Evolutionary conservation across 2,888 invertebrate genomes (phyloP).

Genomic region (Nipponacmea schrenckii): DNA sequence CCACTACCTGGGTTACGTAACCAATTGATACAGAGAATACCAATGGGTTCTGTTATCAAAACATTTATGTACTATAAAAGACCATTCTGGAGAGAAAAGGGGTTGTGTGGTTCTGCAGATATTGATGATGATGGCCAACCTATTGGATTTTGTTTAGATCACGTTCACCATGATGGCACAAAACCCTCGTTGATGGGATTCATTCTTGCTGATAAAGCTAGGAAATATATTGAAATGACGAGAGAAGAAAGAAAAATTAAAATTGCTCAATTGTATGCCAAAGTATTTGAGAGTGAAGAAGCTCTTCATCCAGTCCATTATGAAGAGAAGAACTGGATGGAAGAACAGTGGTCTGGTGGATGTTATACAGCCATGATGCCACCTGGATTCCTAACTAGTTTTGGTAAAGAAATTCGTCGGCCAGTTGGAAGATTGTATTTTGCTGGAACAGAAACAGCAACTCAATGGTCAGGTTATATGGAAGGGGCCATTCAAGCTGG

Average conservation of each 20-base stretch:
- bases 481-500: slow-evolving; percentile 63
- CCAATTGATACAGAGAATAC: slow-evolving; percentile 63
- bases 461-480: slow-evolving; percentile 62
- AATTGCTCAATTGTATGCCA: slow-evolving; percentile 49
- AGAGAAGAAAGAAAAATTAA: slow-evolving; percentile 48
- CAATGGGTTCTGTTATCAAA: slow-evolving; percentile 69
- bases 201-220: slow-evolving; percentile 55
- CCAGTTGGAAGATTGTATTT: slow-evolving; percentile 58
- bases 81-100: slow-evolving; percentile 68
- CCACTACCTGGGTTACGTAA: slow-evolving; percentile 59
- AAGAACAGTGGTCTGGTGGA: slow-evolving; percentile 68
- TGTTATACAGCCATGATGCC: slow-evolving; percentile 67
- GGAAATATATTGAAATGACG: slow-evolving; percentile 37
- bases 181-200: slow-evolving; percentile 65
- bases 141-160: slow-evolving; percentile 60
- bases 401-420: slow-evolving; percentile 55
- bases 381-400: slow-evolving; percentile 64
- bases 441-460: slow-evolving; percentile 62
- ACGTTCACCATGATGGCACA: slow-evolving; percentile 60
- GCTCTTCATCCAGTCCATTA: slow-evolving; percentile 58
- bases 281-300: slow-evolving; percentile 52
- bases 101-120: slow-evolving; percentile 57
- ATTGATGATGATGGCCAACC: slow-evolving; percentile 51
- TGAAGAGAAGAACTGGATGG: slow-evolving; percentile 68
- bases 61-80: slow-evolving; percentile 67